phyloP scores from a whole-genome alignment of 2,888 invertebrate genomes.

The Erebia palarica region DNA sequence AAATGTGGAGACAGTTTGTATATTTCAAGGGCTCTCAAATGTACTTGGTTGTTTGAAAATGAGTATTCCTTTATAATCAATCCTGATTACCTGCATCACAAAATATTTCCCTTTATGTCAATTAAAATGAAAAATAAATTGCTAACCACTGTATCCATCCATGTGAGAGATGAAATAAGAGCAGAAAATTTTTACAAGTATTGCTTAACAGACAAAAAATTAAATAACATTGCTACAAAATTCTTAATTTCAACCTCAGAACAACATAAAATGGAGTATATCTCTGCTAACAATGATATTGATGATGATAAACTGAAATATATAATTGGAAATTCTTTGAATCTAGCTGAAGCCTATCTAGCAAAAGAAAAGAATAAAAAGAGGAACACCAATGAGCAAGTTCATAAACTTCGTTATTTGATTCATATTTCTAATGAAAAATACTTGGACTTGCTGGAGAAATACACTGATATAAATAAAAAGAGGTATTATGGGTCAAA shows the following conservation, averaged over 20 bases:
- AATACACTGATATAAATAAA: slow-evolving; percentile 14
- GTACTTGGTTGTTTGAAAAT: slow-evolving; percentile 55
- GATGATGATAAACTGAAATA: slow-evolving; percentile 38
- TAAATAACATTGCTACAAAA: slow-evolving; percentile 50
- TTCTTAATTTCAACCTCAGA: slow-evolving; percentile 56
- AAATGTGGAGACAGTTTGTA: slow-evolving; percentile 60
- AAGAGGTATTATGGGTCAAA: background rate
- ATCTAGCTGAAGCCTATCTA: slow-evolving; percentile 46
- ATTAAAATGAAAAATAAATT: slow-evolving; percentile 60
- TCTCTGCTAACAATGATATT: slow-evolving; percentile 40
- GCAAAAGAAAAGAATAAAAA: slow-evolving; percentile 13
- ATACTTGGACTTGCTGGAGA: slow-evolving; percentile 58
- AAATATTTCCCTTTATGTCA: slow-evolving; percentile 64
- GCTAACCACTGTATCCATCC: slow-evolving; percentile 48
- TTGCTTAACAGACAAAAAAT: slow-evolving; percentile 42
- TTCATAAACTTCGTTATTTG: slow-evolving; percentile 41
- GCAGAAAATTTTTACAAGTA: slow-evolving; percentile 54
- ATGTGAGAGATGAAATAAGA: slow-evolving; percentile 51
- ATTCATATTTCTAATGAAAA: slow-evolving; percentile 48
- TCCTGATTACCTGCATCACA: slow-evolving; percentile 52
- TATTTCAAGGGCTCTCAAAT: slow-evolving; percentile 59
- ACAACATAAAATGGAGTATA: slow-evolving; percentile 50
- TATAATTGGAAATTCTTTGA: slow-evolving; percentile 54
- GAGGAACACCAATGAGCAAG: background rate
- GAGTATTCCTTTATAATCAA: slow-evolving; percentile 53